Conservation (phyloP, 1,140 invertebrate species). For the Leptonema lineaticorne region DNA sequence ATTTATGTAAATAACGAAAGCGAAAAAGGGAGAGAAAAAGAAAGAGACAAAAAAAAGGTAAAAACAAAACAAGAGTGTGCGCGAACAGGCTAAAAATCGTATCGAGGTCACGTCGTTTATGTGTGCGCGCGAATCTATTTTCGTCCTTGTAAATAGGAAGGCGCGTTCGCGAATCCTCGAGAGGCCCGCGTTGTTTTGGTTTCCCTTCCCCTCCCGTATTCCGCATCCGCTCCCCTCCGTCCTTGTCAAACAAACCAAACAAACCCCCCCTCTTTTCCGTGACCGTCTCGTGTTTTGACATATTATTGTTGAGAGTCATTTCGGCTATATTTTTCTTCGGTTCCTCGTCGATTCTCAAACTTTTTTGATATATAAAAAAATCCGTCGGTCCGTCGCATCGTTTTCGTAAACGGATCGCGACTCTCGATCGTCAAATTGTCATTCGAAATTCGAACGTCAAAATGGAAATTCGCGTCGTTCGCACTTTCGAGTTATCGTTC, state of each 20-base stretch:
- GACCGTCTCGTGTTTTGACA: constrained; percentile 20
- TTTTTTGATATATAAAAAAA: background rate
- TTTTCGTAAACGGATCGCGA: too few species aligned
- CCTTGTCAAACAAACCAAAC: constrained; percentile 17
- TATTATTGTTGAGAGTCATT: constrained; percentile 32
- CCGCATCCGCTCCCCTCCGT: background rate
- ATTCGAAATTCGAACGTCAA: too few species aligned
- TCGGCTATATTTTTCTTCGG: constrained; percentile 25
- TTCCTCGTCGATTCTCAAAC: constrained; percentile 28
- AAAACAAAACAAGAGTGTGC: too few species aligned
- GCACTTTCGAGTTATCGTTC: too few species aligned
- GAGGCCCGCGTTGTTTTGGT: too few species aligned
- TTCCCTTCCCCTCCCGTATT: background rate
- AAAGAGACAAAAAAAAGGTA: too few species aligned
- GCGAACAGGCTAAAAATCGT: background rate
- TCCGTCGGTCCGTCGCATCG: too few species aligned
- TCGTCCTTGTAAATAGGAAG: background rate
- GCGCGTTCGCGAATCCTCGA: constrained; percentile 23
- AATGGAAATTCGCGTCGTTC: too few species aligned
- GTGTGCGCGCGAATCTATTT: constrained; percentile 3
- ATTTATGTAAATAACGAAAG: too few species aligned
- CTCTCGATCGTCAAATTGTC: too few species aligned
- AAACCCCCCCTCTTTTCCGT: constrained; percentile 6
- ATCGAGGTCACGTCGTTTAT: background rate
- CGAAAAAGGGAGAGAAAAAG: too few species aligned